Evolutionary conservation across 2,113 vertebrate species (phyloP).

Genomic region (Sigmodon hispidus): DNA sequence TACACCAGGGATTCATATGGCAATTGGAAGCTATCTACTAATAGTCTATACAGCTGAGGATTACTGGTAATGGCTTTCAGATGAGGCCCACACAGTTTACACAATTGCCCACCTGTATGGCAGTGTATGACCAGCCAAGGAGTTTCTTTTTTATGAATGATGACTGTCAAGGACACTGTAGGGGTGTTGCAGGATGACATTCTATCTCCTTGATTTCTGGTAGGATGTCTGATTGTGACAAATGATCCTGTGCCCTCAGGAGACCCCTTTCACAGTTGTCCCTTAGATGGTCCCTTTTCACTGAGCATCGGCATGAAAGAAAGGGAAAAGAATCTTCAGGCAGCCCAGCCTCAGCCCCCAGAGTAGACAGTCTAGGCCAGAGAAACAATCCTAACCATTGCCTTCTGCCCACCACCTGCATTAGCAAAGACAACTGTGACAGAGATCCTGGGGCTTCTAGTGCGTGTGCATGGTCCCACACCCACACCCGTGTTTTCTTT

Average conservation of each 20-base stretch:
- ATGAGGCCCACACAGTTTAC: neutral
- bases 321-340: neutral
- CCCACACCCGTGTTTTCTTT: neutral
- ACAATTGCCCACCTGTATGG: fast-evolving
- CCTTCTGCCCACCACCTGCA: neutral
- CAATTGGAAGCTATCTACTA: neutral
- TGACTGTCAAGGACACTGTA: neutral
- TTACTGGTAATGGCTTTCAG: neutral
- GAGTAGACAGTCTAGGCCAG: no score
- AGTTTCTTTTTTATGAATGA: neutral
- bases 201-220: neutral
- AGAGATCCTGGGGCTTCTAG: neutral
- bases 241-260: neutral
- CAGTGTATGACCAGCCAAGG: neutral
- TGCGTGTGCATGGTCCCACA: no score
- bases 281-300: neutral
- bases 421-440: fast-evolving
- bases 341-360: fast-evolving
- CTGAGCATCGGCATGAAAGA: neutral
- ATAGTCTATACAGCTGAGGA: neutral
- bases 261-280: neutral
- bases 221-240: neutral
- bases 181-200: neutral
- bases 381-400: neutral
- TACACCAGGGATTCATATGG: neutral